Base-by-base conservation (phyloP, 2,113 vertebrate species). In the Lasiurus cinereus region DNA sequence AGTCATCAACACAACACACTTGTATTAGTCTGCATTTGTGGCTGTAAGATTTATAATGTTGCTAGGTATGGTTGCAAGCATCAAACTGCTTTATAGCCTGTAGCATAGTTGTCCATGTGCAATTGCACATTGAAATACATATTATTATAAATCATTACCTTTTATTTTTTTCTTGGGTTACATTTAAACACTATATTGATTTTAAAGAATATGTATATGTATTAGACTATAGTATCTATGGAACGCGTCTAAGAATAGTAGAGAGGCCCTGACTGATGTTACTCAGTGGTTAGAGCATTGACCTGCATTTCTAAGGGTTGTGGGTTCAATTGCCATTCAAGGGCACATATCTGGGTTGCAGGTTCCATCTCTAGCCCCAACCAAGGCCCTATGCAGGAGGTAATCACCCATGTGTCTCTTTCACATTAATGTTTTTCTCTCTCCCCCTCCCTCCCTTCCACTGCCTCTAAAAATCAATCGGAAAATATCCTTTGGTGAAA, bases 81-180 rank as follows among this genome's bases (percentile, higher is more conserved):
- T 76, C 24, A 69, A 43, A 33, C 56, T 77, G 16, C 67, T 85
- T 93, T 82, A 82, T 93, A 29, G 82, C 29, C 86, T 83, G 19
- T 85, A 31, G n/a, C 52, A 6, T 67, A 69, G 83, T 54, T 83
- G 21, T 78, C 46, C 19, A 50, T 29, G 43, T 78, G 24, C 6
- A 93, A 80, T 73, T 84, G 48, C 54, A 46, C 66, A 54, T 59
- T 74, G n/a, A 96, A 93, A 54, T 86, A 43, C 24, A 43, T 15
- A 83, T 62, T 95, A 83, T 86, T 89, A 82, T 76, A 64, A 93
- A 70, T 54, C 62, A 94, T 24, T 90, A 78, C 6, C 10, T 83
- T 83, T 74, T 29, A 69, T 82, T 64, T 80, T 22, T 83, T 29
- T 27, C 70, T 79, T 83, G 2, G 59, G 50, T 73, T 59, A 79